phyloP scores from a whole-genome alignment of 1,140 invertebrate species.

The Formica exsecta region DNA sequence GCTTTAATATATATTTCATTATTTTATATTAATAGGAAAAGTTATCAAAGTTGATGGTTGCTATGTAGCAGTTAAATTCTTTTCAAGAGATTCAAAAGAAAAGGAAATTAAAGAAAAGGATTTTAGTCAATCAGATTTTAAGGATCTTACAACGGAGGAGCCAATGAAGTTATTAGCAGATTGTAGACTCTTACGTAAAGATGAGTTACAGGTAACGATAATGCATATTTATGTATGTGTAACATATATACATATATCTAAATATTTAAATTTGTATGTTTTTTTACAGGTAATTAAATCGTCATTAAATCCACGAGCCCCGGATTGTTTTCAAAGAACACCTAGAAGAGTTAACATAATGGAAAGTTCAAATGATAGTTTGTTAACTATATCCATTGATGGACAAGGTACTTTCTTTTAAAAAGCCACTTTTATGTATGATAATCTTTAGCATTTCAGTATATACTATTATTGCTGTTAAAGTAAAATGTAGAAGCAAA shows the following conservation, averaged over 20 bases:
- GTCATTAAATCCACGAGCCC: constrained; percentile 92
- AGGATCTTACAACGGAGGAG: constrained; percentile 90
- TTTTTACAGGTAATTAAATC: constrained; percentile 93
- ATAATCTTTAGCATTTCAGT: neutral
- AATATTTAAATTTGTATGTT: too few species aligned
- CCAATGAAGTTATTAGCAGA: constrained; percentile 92
- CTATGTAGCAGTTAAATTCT: constrained; percentile 97
- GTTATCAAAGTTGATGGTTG: constrained; percentile 97
- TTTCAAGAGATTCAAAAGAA: constrained; percentile 84
- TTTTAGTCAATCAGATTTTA: constrained; percentile 86
- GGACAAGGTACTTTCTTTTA: constrained; percentile 87
- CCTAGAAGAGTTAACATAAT: constrained; percentile 92
- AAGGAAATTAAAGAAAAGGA: constrained; percentile 89
- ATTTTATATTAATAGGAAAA: constrained; percentile 86
- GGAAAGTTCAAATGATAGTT: constrained; percentile 87
- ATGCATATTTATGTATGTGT: neutral
- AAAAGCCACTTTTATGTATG: constrained; percentile 1
- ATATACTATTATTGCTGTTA: neutral
- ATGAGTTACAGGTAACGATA: constrained; percentile 93
- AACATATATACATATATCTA: neutral
- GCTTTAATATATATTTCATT: constrained; percentile 24
- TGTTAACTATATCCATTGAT: constrained; percentile 94
- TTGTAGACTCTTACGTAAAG: constrained; percentile 96
- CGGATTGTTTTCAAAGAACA: constrained; percentile 97
- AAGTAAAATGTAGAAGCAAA: constrained; percentile 14